Evolutionary conservation across 2,888 invertebrate species (phyloP).

Genomic region (Nemurella pictetii): DNA sequence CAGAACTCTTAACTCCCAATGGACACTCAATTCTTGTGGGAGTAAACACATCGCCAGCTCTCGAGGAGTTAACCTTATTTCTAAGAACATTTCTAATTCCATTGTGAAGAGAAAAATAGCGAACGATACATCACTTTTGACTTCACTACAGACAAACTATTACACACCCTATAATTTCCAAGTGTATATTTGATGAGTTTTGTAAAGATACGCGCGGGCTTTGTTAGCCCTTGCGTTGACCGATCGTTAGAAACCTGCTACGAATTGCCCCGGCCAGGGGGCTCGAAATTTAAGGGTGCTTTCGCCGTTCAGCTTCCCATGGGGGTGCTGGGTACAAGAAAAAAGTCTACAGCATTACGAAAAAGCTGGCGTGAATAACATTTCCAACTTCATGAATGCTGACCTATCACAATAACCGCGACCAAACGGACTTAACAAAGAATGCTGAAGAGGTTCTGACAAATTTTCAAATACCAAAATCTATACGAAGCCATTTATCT

Average conservation of each 20-base stretch:
- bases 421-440: slow-evolving; percentile 2
- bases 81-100: neutral
- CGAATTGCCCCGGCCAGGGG: slow-evolving; percentile 8
- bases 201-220: neutral
- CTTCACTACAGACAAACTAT: slow-evolving; percentile 17
- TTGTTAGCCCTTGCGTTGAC: neutral
- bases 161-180: slow-evolving; percentile 29
- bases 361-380: slow-evolving; percentile 18
- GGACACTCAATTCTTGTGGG: neutral
- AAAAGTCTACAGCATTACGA: neutral
- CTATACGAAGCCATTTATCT: slow-evolving; percentile 8
- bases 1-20: neutral
- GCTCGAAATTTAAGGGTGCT: neutral
- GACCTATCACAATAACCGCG: neutral
- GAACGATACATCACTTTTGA: slow-evolving; percentile 13
- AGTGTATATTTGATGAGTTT: slow-evolving; percentile 19
- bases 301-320: neutral
- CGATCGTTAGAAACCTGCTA: neutral
- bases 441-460: slow-evolving; percentile 6
- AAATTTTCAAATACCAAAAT: slow-evolving; percentile 6
- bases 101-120: neutral
- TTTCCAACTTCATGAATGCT: neutral
- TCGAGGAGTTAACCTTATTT: neutral
- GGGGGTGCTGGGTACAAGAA: neutral
- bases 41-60: neutral